These are phyloP conservation scores for Pomatostomus ruficeps DNA, from an alignment of 2,113 vertebrate species.

Conservation along the genomic window DNA sequence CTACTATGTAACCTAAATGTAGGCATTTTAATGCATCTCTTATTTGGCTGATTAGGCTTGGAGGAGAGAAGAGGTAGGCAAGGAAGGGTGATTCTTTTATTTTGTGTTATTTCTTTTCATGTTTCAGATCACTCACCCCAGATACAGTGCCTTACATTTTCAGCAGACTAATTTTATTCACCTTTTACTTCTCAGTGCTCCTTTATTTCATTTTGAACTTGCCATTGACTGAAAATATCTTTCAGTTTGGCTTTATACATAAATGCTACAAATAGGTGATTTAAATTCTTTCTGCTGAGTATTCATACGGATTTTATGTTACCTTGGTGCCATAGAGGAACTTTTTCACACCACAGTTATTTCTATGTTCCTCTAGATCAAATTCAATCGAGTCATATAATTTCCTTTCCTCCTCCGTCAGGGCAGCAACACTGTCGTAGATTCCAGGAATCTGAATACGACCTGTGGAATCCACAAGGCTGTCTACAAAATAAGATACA, in stretches of 20 bases:
- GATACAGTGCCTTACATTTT: background rate
- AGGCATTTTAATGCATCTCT: background rate
- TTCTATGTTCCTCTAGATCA: slow-evolving; percentile 77
- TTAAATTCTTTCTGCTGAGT: background rate
- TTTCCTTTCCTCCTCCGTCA: slow-evolving; percentile 79
- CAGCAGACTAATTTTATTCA: background rate
- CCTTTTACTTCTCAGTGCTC: background rate
- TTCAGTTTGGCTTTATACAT: background rate
- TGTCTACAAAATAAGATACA: slow-evolving; percentile 65
- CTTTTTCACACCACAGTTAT: slow-evolving; percentile 70
- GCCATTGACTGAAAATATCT: background rate
- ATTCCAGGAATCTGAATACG: slow-evolving; percentile 87
- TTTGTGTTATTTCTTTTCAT: background rate
- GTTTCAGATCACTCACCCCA: background rate
- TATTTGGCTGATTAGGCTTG: background rate
- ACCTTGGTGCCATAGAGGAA: slow-evolving; percentile 89
- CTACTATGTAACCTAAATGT: background rate
- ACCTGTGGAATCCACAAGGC: slow-evolving; percentile 82
- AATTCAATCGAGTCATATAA: slow-evolving; percentile 80
- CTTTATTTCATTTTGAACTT: background rate
- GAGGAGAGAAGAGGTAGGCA: background rate
- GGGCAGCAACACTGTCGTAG: slow-evolving; percentile 73
- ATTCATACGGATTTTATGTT: background rate
- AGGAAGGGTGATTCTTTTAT: background rate
- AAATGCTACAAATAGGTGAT: background rate